Conservation (phyloP, 2,888 invertebrate genomes). For the Acheta domesticus region DNA sequence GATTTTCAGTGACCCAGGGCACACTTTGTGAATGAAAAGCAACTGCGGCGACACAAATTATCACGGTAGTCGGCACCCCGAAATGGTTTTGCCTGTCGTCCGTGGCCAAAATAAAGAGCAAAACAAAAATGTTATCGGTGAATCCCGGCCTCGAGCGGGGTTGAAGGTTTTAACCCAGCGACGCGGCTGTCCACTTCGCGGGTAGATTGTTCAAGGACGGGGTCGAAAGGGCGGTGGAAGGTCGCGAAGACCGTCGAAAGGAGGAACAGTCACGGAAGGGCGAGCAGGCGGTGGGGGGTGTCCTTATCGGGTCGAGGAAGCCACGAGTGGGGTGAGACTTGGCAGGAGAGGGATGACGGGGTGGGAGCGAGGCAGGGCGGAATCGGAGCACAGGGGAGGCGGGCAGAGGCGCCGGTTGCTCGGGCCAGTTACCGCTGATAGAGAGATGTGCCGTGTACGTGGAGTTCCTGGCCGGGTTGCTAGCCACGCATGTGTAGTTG, state of each 20-base stretch:
- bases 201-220: background rate
- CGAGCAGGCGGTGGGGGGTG: background rate
- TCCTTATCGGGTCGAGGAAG: background rate
- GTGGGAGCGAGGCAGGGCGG: background rate
- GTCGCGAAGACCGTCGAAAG: background rate
- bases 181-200: background rate
- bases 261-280: background rate
- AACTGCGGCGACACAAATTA: no score
- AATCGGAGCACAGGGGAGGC: background rate
- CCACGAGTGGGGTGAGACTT: background rate
- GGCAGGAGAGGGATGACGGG: background rate
- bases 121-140: no score
- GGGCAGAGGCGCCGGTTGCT: background rate
- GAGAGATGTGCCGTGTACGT: constrained; percentile 44
- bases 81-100: no score
- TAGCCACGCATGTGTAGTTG: constrained; percentile 46
- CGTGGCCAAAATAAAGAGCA: no score
- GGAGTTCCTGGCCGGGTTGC: constrained; percentile 44
- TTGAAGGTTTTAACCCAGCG: background rate
- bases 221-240: background rate
- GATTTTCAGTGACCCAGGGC: no score
- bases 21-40: no score
- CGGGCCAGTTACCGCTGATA: constrained; percentile 44
- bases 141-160: background rate
- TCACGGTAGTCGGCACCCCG: no score